These are phyloP conservation scores for Odontamblyopus lacepedii DNA, from an alignment of 2,797 vertebrate species.

Conservation along the genomic window DNA sequence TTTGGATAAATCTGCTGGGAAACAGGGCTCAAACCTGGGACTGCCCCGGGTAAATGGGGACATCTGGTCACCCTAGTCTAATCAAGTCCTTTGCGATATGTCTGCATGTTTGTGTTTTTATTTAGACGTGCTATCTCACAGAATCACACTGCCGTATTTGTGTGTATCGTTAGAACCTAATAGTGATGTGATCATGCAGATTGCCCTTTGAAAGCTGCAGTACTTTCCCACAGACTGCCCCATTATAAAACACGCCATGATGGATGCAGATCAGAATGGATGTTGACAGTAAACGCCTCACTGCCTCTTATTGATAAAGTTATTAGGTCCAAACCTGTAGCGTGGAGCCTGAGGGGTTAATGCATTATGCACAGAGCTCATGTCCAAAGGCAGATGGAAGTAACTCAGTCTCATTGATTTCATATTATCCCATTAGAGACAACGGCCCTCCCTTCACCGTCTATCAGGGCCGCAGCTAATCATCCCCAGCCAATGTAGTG, in stretches of 20 bases:
- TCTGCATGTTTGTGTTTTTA: too few species aligned
- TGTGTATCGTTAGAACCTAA: neutral
- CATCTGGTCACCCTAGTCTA: too few species aligned
- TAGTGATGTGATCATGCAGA: neutral
- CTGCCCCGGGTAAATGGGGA: too few species aligned
- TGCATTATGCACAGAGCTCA: conserved; percentile 24
- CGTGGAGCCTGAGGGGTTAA: conserved; percentile 15
- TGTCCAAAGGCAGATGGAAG: conserved; percentile 26
- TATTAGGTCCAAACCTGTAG: conserved; percentile 16
- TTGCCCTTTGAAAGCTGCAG: neutral
- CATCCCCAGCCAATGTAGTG: neutral
- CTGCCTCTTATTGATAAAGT: conserved; percentile 11
- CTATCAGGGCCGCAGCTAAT: conserved; percentile 9
- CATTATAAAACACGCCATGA: neutral
- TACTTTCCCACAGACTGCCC: neutral
- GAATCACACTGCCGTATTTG: neutral
- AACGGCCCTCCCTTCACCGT: conserved; percentile 7
- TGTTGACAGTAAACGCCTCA: conserved; percentile 4
- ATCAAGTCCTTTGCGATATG: too few species aligned
- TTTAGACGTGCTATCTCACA: too few species aligned
- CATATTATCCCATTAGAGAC: conserved; percentile 16
- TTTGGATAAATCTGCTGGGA: too few species aligned
- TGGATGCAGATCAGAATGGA: neutral
- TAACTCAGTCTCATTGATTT: conserved; percentile 35
- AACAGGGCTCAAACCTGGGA: too few species aligned